Evolutionary conservation across 2,888 invertebrate genomes (phyloP), one percentile per base, ranked within the genome.

Genomic region (Drosophila fulvimacula): DNA sequence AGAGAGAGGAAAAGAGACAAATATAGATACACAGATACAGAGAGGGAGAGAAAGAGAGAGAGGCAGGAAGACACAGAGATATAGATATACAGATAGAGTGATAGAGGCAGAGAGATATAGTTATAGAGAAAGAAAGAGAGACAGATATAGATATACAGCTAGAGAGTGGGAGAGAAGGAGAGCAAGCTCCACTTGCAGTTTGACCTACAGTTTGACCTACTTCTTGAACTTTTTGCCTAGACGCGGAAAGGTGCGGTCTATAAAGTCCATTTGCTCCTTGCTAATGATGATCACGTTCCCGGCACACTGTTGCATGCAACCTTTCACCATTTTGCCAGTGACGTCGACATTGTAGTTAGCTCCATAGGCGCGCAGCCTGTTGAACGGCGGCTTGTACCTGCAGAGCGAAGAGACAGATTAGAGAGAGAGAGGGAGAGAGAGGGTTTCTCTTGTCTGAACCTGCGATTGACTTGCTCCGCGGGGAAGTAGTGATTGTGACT

Each of bases 401-500:
- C 4, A 38, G 2, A 19, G 32, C 1, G 10, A 10, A 15, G 15
- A 21, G 15, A 36, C 5, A 21, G 21, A 30, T 30, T 30, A 51
- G 15, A 13, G 4, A 15, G 19, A 48, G 17, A 17, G 17, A 19
- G 17, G 34, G 51, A 10, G 6, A 41, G 10, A 19, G 49, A 5
- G 2, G 15, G 17, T 42, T 21, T 6, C 7, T 9, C 15, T n/a
- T 24, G 4, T 9, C 3, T 5, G 5, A 51, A 91, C 92, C 76
- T 71, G 58, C 92, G 81, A 39, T 76, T 78, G 6, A 90, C 63
- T 53, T 80, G 82, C 60, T 92, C 92, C 0, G 84, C 46, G 2
- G 92, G 92, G 27, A 88, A 90, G 57, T 91, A 92, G 34, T 90
- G 82, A 6, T 82, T 87, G 69, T 92, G 92, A 36, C 91, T 92